A percentile compares a stretch with the other conserved stretches of the same genome.
These are phyloP conservation scores for Tetramorium simillimum DNA, from an alignment of 1,140 invertebrate genomes.

Conservation along the genomic window DNA sequence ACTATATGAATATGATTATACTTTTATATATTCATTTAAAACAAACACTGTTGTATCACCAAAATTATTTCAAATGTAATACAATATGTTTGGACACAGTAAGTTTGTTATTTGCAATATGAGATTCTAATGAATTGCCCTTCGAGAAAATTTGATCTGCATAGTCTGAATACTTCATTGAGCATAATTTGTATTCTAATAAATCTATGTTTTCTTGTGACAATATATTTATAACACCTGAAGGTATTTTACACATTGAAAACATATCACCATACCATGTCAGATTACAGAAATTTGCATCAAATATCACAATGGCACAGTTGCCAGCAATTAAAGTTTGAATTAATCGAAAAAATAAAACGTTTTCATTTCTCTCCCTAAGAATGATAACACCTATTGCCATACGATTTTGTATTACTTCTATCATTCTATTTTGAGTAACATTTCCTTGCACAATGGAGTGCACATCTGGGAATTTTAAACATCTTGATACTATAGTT, in stretches of 20 bases:
- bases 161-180: neutral
- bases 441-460: neutral
- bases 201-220: neutral
- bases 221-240: conserved; percentile 4
- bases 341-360: conserved; percentile 6
- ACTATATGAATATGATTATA: neutral
- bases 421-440: neutral
- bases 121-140: neutral
- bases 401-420: neutral
- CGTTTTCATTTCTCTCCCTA: neutral
- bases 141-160: neutral
- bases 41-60: neutral
- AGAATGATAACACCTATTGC: neutral
- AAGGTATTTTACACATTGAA: neutral
- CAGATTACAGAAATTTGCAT: neutral
- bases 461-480: neutral
- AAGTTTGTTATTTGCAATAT: neutral
- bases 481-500: neutral
- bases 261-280: neutral
- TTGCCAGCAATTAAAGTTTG: conserved; percentile 23
- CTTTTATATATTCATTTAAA: neutral
- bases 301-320: neutral
- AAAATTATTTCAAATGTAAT: neutral
- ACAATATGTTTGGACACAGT: neutral
- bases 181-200: neutral